Evolutionary conservation across 2,888 invertebrate genomes (phyloP), one percentile per base, ranked within the genome.

Genomic region (Rhopalosiphum nymphaeae): DNA sequence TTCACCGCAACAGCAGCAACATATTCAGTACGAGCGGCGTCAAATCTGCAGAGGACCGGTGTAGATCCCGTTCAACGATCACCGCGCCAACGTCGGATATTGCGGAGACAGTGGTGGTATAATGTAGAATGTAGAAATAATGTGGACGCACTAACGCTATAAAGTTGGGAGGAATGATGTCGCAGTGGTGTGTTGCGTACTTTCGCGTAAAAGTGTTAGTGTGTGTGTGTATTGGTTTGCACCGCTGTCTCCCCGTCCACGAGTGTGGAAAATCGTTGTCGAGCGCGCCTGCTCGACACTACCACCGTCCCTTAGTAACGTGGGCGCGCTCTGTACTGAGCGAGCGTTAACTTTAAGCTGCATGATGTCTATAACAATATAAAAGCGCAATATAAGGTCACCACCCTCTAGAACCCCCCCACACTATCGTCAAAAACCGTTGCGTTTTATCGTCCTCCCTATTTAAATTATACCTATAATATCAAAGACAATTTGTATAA

Each of bases 241-340:
- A 56, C 67, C 67, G 5, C 86, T 16, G 42, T 91, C 10, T 36
- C 36, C 87, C 67, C 57, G n/a, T 56, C 56, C n/a, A 56, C 53
- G 53, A 36, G 29, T 25, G n/a, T n/a, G 67, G 89, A 89, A 93
- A 93, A 93, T 93, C 92, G 92, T 93, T 93, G 92, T 10, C n/a
- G 89, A 56, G n/a, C 92, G 36, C 84, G 89, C 78, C 88, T 29
- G 67, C 42, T 88, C 91, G 61, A 61, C 67, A 87, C 53, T 49
- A 21, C 36, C 87, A 46, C 87, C 46, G 61, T 67, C 86, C 56
- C 85, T 57, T 57, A 46, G 3, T 29, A 25, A 46, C 21, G 25
- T 42, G 53, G 67, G 87, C 49, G 88, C 92, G 3, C 67, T 93
- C 78, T 78, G 88, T 78, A 42, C 29, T 36, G 29, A 29, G n/a